phyloP scores from a whole-genome alignment of 2,113 vertebrate species.

The Poicephalus gulielmi region DNA sequence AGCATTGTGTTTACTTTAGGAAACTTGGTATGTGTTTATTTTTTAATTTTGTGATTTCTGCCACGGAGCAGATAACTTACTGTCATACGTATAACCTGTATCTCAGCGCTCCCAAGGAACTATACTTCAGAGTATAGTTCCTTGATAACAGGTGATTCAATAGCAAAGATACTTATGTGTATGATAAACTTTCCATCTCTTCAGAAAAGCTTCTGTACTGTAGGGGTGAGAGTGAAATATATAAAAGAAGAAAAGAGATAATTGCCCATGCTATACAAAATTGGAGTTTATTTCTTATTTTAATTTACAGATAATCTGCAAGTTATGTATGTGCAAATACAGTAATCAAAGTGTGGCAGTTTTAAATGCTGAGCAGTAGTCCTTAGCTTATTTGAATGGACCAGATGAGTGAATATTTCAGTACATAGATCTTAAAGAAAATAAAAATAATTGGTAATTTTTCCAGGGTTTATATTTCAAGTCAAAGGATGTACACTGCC shows the following conservation, averaged over 20 bases:
- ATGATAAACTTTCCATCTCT: not conserved
- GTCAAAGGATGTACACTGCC: not conserved
- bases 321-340: not conserved
- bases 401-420: not conserved
- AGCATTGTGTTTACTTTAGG: conserved; percentile 7
- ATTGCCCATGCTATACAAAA: not conserved
- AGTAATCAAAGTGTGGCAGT: not conserved
- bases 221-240: not conserved
- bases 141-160: not conserved
- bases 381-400: not conserved
- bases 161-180: not conserved
- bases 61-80: not conserved
- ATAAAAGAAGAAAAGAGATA: not conserved
- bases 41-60: not conserved
- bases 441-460: not conserved
- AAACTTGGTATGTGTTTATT: not conserved
- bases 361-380: not conserved
- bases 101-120: not conserved
- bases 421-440: not conserved
- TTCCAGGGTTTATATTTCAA: not conserved
- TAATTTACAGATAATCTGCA: not conserved
- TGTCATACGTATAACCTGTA: not conserved
- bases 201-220: not conserved
- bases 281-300: not conserved
- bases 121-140: not conserved